Evolutionary conservation across 1,140 invertebrate species (phyloP).

Genomic region (Diploscapter pachys): DNA sequence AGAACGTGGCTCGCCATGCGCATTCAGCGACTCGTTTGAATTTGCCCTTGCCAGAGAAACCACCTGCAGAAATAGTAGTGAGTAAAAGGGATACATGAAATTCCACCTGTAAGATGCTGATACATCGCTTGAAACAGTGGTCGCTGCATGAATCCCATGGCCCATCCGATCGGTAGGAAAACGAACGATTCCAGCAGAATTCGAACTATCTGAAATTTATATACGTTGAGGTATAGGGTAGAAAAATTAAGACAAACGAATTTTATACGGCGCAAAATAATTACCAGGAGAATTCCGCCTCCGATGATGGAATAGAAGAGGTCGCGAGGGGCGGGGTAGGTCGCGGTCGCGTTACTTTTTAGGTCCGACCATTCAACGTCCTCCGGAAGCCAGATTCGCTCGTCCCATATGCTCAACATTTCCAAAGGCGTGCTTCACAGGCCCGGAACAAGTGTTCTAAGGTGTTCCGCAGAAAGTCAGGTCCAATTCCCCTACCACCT

Average conservation of each 20-base stretch:
- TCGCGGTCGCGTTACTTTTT: conserved; percentile 24
- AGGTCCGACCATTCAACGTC: conserved; percentile 39
- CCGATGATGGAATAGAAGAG: conserved; percentile 47
- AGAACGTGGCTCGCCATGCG: conserved; percentile 53
- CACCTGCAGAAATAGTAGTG: conserved; percentile 3
- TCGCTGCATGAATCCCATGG: conserved; percentile 47
- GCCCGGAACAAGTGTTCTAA: too few species aligned
- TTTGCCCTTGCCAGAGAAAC: conserved; percentile 43
- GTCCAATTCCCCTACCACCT: too few species aligned
- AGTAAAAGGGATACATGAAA: neutral
- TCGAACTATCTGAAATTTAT: conserved; percentile 36
- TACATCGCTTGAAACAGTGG: conserved; percentile 21
- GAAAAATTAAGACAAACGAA: neutral
- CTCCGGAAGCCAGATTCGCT: conserved; percentile 41
- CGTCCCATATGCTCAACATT: conserved; percentile 33
- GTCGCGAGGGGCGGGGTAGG: conserved; percentile 50
- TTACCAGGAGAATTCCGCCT: conserved; percentile 44
- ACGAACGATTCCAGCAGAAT: conserved; percentile 53
- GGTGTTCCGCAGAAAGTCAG: too few species aligned
- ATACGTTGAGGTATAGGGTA: neutral
- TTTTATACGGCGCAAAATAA: neutral
- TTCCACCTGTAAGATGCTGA: conserved; percentile 24
- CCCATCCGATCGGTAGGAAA: conserved; percentile 50
- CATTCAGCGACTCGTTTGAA: conserved; percentile 58
- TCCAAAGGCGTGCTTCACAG: neutral